A percentile compares a stretch with the other conserved stretches of the same genome.
phyloP scores from a whole-genome alignment of 2,113 vertebrate species.

The Etheostoma spectabile region DNA sequence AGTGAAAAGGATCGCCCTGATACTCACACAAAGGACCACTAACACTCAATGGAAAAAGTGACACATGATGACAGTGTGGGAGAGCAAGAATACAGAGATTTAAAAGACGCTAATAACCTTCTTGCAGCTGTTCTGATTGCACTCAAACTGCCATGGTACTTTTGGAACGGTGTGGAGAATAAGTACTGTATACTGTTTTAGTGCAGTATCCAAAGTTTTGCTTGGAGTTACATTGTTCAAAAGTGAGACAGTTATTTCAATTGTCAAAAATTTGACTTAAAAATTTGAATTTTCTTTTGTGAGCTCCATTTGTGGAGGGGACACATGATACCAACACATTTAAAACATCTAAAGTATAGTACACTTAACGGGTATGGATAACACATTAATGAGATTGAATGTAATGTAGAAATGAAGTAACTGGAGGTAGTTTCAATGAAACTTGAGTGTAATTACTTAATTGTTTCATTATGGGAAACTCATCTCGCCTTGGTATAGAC shows the following conservation, averaged over 20 bases:
- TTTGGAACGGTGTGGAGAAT: not conserved
- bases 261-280: not conserved
- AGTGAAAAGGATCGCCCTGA: constrained; percentile 42
- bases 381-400: not conserved
- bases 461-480: constrained; percentile 12
- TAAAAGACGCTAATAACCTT: not conserved
- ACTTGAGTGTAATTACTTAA: not conserved
- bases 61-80: constrained; percentile 36
- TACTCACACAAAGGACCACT: constrained; percentile 35
- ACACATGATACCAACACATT: not conserved
- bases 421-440: not conserved
- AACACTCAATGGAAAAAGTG: constrained; percentile 60
- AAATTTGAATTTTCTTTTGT: not conserved
- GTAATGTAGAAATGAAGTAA: not conserved
- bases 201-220: not conserved
- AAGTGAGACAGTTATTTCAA: not conserved
- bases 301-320: not conserved
- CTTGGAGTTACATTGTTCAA: not conserved
- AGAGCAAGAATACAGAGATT: constrained; percentile 9
- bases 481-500: not conserved
- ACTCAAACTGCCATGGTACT: not conserved
- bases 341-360: not conserved
- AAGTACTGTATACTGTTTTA: not conserved
- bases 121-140: constrained; percentile 9
- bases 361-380: not conserved